Base-by-base conservation (phyloP, 2,113 vertebrate genomes). In the Tor tambroides region DNA sequence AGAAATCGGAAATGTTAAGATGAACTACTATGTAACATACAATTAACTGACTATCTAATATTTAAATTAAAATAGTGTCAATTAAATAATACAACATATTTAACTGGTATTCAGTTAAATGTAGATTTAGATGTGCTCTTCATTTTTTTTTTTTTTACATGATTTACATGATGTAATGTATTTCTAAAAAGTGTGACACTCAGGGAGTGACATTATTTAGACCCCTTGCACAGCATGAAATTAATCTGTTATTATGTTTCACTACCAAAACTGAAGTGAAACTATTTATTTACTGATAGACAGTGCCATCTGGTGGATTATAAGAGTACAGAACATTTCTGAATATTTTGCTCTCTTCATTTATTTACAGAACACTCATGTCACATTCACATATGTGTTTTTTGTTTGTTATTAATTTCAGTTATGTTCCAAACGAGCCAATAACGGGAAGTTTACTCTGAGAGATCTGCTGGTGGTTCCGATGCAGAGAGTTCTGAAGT, bases 401-500 rank as follows among this genome's bases (percentile, higher is more conserved):
- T 81, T n/a, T 82, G 11, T 85, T 76, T 49, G 46, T 49, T 86
- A 43, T 77, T 4, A 30, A 43, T 86, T 17, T n/a, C 76, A 98
- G 97, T 97, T 99, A 88, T 99, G 98, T 93, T 98, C 98, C 4
- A 99, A 99, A 91, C 95, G 98, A 91, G 98, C 98, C 4, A 99
- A 99, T 91, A 98, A 98, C 0, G 98, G 98, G 54, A 99, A 98
- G 85, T 99, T 99, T 89, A 99, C 97, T 0, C 92, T 99, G 90
- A 93, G 98, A 67, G 98, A 99, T 92, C 95, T 99, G 26, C 94
- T 99, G 14, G 97, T 99, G 32, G 98, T 99, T 85, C 98, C 98
- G 0, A 99, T 99, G 98, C 98, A 99, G 88, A 95, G 98, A 87
- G 98, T 99, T 35, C 89, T 99, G 26, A 99, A 99, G 89, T 99